Evolutionary conservation across 2,888 invertebrate species (phyloP), one percentile per base, ranked within the genome.

Genomic region (Eledona agricola): DNA sequence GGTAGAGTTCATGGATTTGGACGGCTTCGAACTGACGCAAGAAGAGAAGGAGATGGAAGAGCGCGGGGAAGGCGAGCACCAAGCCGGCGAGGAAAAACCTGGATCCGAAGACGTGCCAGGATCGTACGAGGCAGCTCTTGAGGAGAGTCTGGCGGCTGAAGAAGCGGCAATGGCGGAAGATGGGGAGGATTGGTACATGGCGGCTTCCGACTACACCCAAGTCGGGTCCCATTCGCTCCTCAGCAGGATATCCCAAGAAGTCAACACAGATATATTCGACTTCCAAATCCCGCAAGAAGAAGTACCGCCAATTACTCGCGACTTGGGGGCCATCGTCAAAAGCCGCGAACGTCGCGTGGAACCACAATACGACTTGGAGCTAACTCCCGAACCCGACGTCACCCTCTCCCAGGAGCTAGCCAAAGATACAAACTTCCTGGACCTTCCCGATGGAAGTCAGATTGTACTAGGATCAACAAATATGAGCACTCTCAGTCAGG

Each of bases 361-460:
- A 5, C 20, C 16, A n/a, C 10, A 5, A 13, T 23, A 42, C 7
- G 34, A 31, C 2, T 34, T 37, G 7, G 42, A 34, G 1, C 72
- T 72, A 4, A 77, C 77, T 4, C 42, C 25, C 3, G 67, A 66
- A 37, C 65, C 66, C 0, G 62, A 60, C 11, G 59, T 71, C 2
- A 75, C 74, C 0, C 64, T 70, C 40, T 73, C 72, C 1, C 60
- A 83, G 31, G 86, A 87, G 62, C 68, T 86, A 3, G 61, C 67
- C 0, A 78, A 82, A 29, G 80, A 79, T 0, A 79, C 75, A 49
- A 87, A 87, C 64, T 87, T 85, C 59, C 75, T 77, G 34, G 69
- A 75, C 9, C 68, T 86, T 23, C 84, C 85, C 0, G 86, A 87
- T 59, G 79, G 79, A 2, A 80, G 80, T 0, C 79, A 84, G 67